Evolutionary conservation across 1,140 invertebrate genomes (phyloP).

Genomic region (Metaphire vulgaris): DNA sequence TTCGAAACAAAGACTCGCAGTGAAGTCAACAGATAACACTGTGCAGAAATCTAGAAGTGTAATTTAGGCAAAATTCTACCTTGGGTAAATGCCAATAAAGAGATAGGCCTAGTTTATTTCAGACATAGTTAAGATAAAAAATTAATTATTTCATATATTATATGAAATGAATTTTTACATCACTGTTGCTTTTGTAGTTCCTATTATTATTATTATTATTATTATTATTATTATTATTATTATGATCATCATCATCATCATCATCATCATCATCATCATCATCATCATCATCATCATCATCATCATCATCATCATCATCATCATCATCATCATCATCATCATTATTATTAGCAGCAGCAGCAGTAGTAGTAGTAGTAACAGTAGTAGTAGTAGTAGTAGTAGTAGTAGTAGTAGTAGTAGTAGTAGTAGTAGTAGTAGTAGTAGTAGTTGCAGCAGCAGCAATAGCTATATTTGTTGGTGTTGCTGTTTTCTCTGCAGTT

Average conservation of each 20-base stretch:
- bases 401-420: slow-evolving; percentile 2
- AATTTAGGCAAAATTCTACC: too few relatives aligned
- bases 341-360: not conserved
- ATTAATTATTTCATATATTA: too few relatives aligned
- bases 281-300: slow-evolving; percentile 25
- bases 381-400: slow-evolving; percentile 1
- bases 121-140: too few relatives aligned
- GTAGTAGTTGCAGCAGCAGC: slow-evolving; percentile 6
- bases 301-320: slow-evolving; percentile 20
- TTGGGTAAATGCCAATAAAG: too few relatives aligned
- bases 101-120: too few relatives aligned
- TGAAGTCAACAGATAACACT: too few relatives aligned
- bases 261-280: slow-evolving; percentile 25
- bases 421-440: slow-evolving; percentile 3
- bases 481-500: too few relatives aligned
- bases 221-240: slow-evolving; percentile 5
- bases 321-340: not conserved
- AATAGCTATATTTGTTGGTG: too few relatives aligned
- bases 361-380: not conserved
- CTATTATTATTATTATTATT: slow-evolving; percentile 18
- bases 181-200: not conserved
- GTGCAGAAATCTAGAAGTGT: too few relatives aligned
- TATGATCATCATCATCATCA: slow-evolving; percentile 23
- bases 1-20: too few relatives aligned
- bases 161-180: too few relatives aligned